Evolutionary conservation across 2,113 vertebrate species (phyloP).

Genomic region (Clarias magur): DNA sequence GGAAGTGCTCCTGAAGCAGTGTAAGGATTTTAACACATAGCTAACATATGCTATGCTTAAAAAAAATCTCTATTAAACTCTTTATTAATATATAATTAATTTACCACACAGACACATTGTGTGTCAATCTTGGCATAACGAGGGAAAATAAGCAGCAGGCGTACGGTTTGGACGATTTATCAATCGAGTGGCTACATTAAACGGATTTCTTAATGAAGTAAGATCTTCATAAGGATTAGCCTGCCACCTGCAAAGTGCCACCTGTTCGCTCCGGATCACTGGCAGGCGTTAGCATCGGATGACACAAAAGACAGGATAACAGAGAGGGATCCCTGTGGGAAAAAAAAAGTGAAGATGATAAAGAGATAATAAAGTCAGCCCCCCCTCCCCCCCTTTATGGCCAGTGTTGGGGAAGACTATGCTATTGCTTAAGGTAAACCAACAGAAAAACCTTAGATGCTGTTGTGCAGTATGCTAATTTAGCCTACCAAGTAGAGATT

Average conservation of each 20-base stretch:
- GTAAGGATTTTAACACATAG: conserved; percentile 64
- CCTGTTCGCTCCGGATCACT: conserved; percentile 79
- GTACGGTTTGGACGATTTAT: conserved; percentile 77
- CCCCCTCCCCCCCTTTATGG: conserved; percentile 52
- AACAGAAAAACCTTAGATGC: background rate
- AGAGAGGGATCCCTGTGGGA: conserved; percentile 63
- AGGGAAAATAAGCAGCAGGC: conserved; percentile 63
- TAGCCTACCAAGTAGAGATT: background rate
- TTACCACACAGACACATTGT: background rate
- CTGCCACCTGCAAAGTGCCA: conserved; percentile 79
- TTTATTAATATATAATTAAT: background rate
- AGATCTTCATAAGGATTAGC: conserved; percentile 82
- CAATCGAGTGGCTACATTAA: conserved; percentile 81
- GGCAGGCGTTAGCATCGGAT: conserved; percentile 75
- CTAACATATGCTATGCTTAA: background rate
- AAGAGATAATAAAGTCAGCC: conserved; percentile 51
- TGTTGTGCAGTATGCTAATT: background rate
- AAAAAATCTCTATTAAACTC: no score
- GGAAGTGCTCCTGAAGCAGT: background rate
- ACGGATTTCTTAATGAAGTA: conserved; percentile 84
- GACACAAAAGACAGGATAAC: conserved; percentile 70
- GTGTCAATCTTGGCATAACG: conserved; percentile 69
- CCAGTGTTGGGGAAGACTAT: conserved; percentile 17
- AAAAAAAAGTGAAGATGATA: conserved; percentile 67
- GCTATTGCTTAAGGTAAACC: background rate